phyloP scores from a whole-genome alignment of 2,888 invertebrate species.

The Nomada flava region DNA sequence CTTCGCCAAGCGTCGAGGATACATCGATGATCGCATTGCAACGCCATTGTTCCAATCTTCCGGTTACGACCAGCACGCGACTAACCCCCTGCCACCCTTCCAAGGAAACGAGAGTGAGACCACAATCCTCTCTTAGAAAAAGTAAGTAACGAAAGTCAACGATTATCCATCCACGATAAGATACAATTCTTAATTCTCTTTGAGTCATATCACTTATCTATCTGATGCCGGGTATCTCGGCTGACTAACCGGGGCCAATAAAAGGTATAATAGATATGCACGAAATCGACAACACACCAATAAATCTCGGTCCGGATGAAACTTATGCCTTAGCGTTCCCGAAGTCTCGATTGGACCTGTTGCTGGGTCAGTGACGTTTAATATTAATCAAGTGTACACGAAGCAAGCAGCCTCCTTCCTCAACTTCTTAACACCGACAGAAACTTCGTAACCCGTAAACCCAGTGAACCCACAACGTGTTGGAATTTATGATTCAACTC shows the following conservation, averaged over 20 bases:
- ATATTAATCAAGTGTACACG: slow-evolving; percentile 28
- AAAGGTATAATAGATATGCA: background rate
- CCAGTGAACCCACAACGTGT: background rate
- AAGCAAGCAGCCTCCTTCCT: background rate
- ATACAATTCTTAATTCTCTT: slow-evolving; percentile 33
- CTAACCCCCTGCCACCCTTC: slow-evolving; percentile 7
- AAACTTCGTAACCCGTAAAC: slow-evolving; percentile 44
- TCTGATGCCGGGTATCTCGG: background rate
- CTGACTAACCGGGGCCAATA: slow-evolving; percentile 17
- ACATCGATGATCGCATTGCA: slow-evolving; percentile 31
- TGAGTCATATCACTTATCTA: slow-evolving; percentile 32
- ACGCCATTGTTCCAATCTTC: slow-evolving; percentile 20
- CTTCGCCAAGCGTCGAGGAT: background rate
- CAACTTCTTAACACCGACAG: slow-evolving; percentile 26
- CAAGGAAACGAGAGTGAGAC: background rate
- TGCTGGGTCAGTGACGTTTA: slow-evolving; percentile 13
- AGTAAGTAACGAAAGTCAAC: slow-evolving; percentile 29
- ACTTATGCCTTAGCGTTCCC: background rate
- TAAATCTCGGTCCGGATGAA: background rate
- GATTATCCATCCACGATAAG: slow-evolving; percentile 33
- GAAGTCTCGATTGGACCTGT: slow-evolving; percentile 14
- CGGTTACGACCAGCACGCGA: slow-evolving; percentile 20
- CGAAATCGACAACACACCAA: background rate
- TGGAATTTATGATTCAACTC: slow-evolving; percentile 35
- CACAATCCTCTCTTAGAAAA: too few relatives aligned